Base-by-base conservation (phyloP, 2,113 vertebrate genomes). In the Halcyon malimbica region DNA sequence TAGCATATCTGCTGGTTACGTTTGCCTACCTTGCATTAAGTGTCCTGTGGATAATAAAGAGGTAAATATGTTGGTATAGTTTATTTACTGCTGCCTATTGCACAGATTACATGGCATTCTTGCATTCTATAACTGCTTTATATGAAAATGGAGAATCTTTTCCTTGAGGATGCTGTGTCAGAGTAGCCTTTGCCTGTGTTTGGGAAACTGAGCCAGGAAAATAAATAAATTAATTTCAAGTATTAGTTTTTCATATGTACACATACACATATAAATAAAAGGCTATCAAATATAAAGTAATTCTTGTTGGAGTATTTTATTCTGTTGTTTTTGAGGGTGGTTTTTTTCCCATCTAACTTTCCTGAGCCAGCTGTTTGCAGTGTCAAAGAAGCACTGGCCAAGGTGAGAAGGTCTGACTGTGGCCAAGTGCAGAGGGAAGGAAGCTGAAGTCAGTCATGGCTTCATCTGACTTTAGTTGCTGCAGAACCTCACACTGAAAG, bases 31-130 rank as follows among this genome's bases (percentile, higher is more conserved):
- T 99, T 77, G 96, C 98, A 6, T 96, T 99, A 91, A 99, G 99
- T 87, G 98, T 99, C 29, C 19, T 99, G 50, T 99, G 99, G 99
- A 99, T 99, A 56, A 98, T 99, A 63, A 99, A 98, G 98, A 99
- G 99, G 99, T 99, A 98, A 93, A 77, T 13, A 19, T 44, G 10
- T 24, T 74, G 46, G 18, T 73, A 18, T 28, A 33, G 9, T 77
- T 56, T 75, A 33, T 87, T 92, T 79, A 65, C 70, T 82, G 48
- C 25, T 54, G 18, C 13, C 37, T 35, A 0, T 71, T 89, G 67
- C 37, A 64, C 18, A 57, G 29, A 44, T 87, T 51, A 60, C 3
- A 4, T 54, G 82, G 14, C 29, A 15, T 82, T 68, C 57, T 51
- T 50, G 25, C 29, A 11, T 82, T 75, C 46, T 64, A n/a, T 37